Base-by-base conservation (phyloP, 2,888 invertebrate genomes). In the Podotricha telesiphe region DNA sequence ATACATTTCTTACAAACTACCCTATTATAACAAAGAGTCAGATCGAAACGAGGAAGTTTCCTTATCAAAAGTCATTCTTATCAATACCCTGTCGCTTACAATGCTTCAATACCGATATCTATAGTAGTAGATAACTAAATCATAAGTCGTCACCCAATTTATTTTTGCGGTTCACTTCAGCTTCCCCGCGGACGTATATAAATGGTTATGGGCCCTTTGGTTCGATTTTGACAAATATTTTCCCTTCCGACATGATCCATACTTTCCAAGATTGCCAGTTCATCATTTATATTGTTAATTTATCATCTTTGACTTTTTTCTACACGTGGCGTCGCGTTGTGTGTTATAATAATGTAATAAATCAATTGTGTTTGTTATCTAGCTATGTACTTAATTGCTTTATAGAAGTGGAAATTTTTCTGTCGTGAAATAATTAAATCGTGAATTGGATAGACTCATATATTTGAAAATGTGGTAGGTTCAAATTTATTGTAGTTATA, bases 81-180 rank as follows among this genome's bases (percentile, higher is more conserved):
- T 40, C 13, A 19, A 0, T 37, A 28, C 47, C 6, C 34, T 50
- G 37, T 22, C 42, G 42, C 4, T 59, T 51, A n/a, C 65, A 19
- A 34, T 28, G n/a, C n/a, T 17, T 19, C 53, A 17, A 53, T 34
- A 4, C 1, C 1, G n/a, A 42, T n/a, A n/a, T n/a, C n/a, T n/a
- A n/a, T n/a, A n/a, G n/a, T n/a, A n/a, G n/a, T n/a, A n/a, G n/a
- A n/a, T n/a, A n/a, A n/a, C 22, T 42, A 55, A 58, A 58, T 69
- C 62, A 58, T 42, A 66, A 47, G 48, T 37, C 48, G 53, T 40
- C 40, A 50, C 62, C 56, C 67, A 67, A 70, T 70, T 70, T 70
- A 69, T 58, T 56, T 59, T 15, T n/a, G 58, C 55, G 61, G 47
- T 66, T 67, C 55, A 58, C 28, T 55, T 34, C 10, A 15, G 48